phyloP scores from a whole-genome alignment of 2,113 vertebrate genomes.

The Barnardius zonarius region DNA sequence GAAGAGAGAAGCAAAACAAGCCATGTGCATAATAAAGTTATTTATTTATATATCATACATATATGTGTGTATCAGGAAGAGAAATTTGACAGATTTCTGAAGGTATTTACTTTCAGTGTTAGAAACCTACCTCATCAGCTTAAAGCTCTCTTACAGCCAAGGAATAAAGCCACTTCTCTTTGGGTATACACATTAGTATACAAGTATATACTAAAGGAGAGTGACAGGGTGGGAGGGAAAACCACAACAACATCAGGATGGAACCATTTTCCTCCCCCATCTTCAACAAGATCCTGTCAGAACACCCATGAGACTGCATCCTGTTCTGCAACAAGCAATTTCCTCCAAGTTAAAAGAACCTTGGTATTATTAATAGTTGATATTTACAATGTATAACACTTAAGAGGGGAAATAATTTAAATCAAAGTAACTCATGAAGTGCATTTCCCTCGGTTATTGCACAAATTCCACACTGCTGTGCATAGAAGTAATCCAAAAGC shows the following conservation, averaged over 20 bases:
- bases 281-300: background rate
- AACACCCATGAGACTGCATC: background rate
- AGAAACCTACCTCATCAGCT: background rate
- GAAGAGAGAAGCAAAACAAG: too few species aligned
- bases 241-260: background rate
- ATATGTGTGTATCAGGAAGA: background rate
- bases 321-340: background rate
- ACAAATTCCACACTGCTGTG: background rate
- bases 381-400: background rate
- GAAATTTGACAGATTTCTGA: background rate
- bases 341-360: background rate
- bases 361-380: background rate
- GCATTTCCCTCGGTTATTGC: background rate
- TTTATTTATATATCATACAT: background rate
- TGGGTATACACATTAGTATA: background rate
- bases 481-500: background rate
- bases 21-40: background rate
- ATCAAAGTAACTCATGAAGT: background rate
- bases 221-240: background rate
- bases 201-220: background rate
- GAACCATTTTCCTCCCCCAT: background rate
- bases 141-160: background rate
- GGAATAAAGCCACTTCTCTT: background rate
- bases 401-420: background rate
- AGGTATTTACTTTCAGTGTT: background rate